Base-by-base conservation (phyloP, 2,113 vertebrate genomes). In the Oreocharis arfaki region DNA sequence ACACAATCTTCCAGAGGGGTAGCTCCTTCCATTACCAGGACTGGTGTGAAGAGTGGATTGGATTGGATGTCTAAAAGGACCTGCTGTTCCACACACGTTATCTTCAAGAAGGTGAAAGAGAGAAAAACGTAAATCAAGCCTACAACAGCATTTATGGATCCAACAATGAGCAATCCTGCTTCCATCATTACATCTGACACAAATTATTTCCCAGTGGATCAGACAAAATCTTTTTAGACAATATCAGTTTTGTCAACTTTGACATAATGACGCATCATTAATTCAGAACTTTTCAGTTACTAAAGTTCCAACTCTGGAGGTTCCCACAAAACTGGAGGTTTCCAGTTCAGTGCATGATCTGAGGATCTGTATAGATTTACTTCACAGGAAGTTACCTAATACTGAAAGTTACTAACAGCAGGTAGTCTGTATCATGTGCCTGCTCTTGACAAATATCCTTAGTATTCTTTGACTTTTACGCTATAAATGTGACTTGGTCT, bases 21-120 rank as follows among this genome's bases (percentile, higher is more conserved):
- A 82, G 89, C 80, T 94, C 98, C 99, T 74, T 99, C 98, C 98
- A 98, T 98, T 88, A 99, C 94, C 27, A 98, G 91, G n/a, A 99
- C 97, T 30, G 99, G 99, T 9, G 98, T 98, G 97, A 99, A 99
- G 82, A 99, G 97, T 35, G 99, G 98, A 97, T 98, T 99, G 68
- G 98, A 98, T 13, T 78, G 96, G 28, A 98, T 97, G 37, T 98
- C 98, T 92, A 99, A 84, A 60, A 99, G 92, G 70, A 94, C 94
- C 96, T 99, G 98, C 94, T 97, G 98, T 90, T 99, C 99, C 95
- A 99, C 98, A 64, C 99, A 99, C 28, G 98, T 98, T 60, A 98
- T 98, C 99, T 99, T 96, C 61, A 91, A 94, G 84, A 96, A 53
- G 35, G 27, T 55, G 68, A 87, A 89, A 77, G 33, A 97, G 47